Evolutionary conservation across 92 coral and sea anemone genomes (phyloP).

Genomic region (Galaxea fascicularis): DNA sequence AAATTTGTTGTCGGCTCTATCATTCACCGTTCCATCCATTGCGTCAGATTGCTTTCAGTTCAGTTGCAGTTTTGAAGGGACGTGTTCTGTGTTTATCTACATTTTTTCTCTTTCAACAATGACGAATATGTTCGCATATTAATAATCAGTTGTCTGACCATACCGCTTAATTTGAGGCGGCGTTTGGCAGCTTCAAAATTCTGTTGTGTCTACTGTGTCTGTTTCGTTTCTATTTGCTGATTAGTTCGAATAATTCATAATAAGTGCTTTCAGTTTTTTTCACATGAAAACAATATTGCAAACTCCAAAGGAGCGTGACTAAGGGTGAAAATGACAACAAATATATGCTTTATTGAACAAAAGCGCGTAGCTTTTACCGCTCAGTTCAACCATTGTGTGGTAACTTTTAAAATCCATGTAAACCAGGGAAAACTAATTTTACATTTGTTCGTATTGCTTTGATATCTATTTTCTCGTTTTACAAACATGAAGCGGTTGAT

Average conservation of each 20-base stretch:
- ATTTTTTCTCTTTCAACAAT: too few species aligned
- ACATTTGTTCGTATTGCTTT: too few species aligned
- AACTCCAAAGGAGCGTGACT: neutral
- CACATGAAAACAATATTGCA: neutral
- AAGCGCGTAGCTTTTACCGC: neutral
- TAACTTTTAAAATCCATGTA: too few species aligned
- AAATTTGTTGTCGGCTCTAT: neutral
- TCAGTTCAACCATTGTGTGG: neutral
- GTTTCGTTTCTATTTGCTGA: neutral
- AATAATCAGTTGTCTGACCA: neutral
- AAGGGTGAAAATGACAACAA: conserved; percentile 1
- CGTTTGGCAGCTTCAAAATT: neutral
- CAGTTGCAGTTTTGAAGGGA: too few species aligned
- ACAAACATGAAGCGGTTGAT: too few species aligned
- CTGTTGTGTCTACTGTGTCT: neutral
- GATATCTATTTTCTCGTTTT: too few species aligned
- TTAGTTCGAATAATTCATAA: neutral
- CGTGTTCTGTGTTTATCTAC: too few species aligned
- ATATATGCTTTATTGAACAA: neutral
- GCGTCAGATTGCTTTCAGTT: too few species aligned
- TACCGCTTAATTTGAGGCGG: neutral
- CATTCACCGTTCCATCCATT: neutral
- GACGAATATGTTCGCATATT: neutral
- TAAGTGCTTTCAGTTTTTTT: neutral
- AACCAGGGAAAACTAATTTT: too few species aligned